These are phyloP conservation scores for Bombus pascuorum DNA, from an alignment of 1,140 invertebrate species.

Conservation along the genomic window DNA sequence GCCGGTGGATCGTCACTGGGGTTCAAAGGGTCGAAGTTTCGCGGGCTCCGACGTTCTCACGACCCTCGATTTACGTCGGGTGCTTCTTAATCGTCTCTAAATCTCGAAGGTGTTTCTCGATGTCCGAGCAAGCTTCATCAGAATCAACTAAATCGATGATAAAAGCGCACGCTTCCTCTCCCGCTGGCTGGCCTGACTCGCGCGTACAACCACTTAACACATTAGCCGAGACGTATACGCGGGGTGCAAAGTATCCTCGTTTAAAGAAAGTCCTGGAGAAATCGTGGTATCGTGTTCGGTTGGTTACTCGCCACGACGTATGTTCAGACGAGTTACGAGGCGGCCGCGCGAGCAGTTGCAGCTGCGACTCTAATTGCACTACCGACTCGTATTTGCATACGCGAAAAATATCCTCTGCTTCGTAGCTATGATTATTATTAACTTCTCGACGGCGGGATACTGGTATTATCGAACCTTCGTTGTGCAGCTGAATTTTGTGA, in stretches of 20 bases:
- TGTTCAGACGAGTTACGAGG: conserved; percentile 69
- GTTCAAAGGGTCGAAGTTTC: conserved; percentile 14
- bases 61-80: background rate
- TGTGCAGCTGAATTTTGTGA: no score
- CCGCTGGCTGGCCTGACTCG: background rate
- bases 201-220: conserved; percentile 53
- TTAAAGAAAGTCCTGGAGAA: conserved; percentile 25
- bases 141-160: conserved; percentile 24
- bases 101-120: conserved; percentile 24
- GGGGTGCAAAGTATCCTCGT: conserved; percentile 49
- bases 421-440: conserved; percentile 56
- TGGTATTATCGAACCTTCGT: no score
- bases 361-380: conserved; percentile 76
- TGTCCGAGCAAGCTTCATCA: background rate
- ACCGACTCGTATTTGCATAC: conserved; percentile 76
- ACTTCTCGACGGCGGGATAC: background rate
- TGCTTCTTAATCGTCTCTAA: conserved; percentile 11
- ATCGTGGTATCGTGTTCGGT: conserved; percentile 59
- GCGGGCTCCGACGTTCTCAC: background rate
- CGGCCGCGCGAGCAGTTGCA: conserved; percentile 70
- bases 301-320: conserved; percentile 29
- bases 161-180: conserved; percentile 8
- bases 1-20: background rate
- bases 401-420: conserved; percentile 69
- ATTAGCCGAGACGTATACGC: conserved; percentile 39